phyloP scores from a whole-genome alignment of 2,797 vertebrate species.

The Euthynnus affinis region DNA sequence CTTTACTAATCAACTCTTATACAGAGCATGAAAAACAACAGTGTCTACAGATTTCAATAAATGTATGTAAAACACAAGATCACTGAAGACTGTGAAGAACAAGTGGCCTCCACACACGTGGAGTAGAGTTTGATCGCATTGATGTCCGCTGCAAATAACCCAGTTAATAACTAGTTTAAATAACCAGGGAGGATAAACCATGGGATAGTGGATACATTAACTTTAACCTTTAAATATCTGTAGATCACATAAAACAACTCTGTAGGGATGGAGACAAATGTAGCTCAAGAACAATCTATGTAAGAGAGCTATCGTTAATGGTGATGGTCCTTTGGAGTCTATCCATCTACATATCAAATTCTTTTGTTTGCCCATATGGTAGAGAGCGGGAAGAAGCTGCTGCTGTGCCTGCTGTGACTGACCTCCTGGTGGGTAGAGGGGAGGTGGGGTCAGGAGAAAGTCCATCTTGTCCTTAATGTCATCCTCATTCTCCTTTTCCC shows the following conservation, averaged over 20 bases:
- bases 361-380: background rate
- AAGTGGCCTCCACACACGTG: too few species aligned
- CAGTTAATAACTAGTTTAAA: background rate
- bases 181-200: background rate
- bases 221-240: too few species aligned
- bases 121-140: too few species aligned
- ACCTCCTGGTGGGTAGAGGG: conserved; percentile 91
- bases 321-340: background rate
- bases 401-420: conserved; percentile 56
- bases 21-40: too few species aligned
- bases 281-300: background rate
- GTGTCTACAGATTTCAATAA: too few species aligned
- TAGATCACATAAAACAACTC: background rate
- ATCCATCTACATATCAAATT: background rate
- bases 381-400: background rate
- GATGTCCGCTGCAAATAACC: too few species aligned
- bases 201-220: too few species aligned
- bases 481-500: conserved; percentile 96
- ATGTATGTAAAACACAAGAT: too few species aligned
- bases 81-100: too few species aligned
- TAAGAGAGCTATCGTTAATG: background rate
- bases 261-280: background rate
- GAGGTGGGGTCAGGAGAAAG: conserved; percentile 85
- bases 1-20: too few species aligned
- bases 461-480: conserved; percentile 98